Conservation (phyloP, 1,140 invertebrate genomes). For the Drosophila sulfurigaster region DNA sequence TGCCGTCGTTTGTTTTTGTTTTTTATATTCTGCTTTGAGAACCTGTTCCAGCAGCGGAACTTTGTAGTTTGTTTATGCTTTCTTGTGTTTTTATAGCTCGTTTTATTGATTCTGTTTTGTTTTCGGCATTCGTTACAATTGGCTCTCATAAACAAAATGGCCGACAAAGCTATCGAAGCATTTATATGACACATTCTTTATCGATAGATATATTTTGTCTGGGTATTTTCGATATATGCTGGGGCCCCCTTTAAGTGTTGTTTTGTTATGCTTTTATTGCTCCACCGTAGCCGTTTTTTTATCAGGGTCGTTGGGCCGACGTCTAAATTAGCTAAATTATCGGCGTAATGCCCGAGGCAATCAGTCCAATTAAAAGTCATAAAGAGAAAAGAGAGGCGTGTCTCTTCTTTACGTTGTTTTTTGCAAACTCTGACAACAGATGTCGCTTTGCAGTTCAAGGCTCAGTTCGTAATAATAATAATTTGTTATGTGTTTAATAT, state of each 20-base stretch:
- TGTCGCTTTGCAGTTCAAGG: conserved; percentile 26
- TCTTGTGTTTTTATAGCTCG: conserved; percentile 46
- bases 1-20: conserved; percentile 31
- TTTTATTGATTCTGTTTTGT: conserved; percentile 78
- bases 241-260: conserved; percentile 5
- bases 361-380: conserved; percentile 27
- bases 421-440: conserved; percentile 19
- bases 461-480: conserved; percentile 4
- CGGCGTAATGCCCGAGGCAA: conserved; percentile 9
- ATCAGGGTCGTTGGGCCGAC: neutral
- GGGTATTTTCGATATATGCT: conserved; percentile 42
- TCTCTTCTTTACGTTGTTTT: neutral
- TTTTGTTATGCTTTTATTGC: neutral
- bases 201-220: conserved; percentile 46
- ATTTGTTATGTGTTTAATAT: neutral
- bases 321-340: conserved; percentile 32
- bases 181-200: conserved; percentile 39
- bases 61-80: conserved; percentile 28
- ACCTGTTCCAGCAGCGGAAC: conserved; percentile 39
- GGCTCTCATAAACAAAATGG: conserved; percentile 56
- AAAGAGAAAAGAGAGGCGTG: conserved; percentile 30
- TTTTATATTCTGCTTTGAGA: conserved; percentile 49
- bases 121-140: conserved; percentile 71
- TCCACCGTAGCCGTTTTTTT: neutral
- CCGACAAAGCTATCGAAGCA: conserved; percentile 36